Evolutionary conservation across 1,140 invertebrate species (phyloP), one percentile per base, ranked within the genome.

Genomic region (Heliconius melpomene): DNA sequence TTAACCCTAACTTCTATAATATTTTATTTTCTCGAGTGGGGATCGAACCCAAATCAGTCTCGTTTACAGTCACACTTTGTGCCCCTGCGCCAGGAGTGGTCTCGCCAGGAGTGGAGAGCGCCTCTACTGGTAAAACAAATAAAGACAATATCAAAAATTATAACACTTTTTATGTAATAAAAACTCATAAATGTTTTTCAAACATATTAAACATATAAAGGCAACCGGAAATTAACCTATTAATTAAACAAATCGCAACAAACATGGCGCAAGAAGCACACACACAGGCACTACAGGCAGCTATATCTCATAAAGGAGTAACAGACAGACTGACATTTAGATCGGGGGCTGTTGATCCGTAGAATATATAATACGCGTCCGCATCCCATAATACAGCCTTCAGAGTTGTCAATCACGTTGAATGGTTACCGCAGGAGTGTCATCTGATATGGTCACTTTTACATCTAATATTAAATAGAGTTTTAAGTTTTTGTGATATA

Each of bases 261-360:
- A 66, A 66, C 23, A 66, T 66, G 9, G 54, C 23, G 23, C 57
- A 66, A 66, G 23, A 29, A 26, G 7, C 7, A 8, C 54, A 11
- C 23, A 66, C 11, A 66, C 13, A 57, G 32, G 32, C 32, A 32
- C 32, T 8, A 23, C 9, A 29, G 11, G 16, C 7, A 52, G 18
- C 50, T 20, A 66, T 26, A n/a, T 18, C 26, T 66, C 60, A 16
- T 66, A 66, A 29, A 66, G 60, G 60, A 66, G 26, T 66, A 29
- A 66, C 60, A 66, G 60, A 66, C 60, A 66, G 60, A 66, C 60
- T 66, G 60, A 66, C 60, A 66, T 66, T 26, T 66, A 29, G 8
- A 66, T 29, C 23, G 60, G 26, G 29, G 60, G 60, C 60, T 66
- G 60, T 66, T 66, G 60, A 66, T 66, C 60, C 18, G 60, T 29